Conservation (phyloP, 2,888 invertebrate species). For the Lordiphosa fenestrarum region DNA sequence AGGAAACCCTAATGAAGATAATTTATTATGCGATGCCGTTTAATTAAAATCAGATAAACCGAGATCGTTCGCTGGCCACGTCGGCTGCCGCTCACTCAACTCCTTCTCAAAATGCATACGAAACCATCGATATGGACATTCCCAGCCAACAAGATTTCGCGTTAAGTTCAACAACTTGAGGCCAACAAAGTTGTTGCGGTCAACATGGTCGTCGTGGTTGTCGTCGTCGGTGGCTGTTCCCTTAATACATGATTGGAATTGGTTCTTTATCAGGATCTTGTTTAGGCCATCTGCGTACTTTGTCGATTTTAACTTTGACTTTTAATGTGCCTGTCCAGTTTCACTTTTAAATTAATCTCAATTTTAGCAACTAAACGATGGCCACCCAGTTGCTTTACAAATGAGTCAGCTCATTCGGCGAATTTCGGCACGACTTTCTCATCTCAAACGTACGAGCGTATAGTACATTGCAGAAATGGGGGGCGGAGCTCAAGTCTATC, state of each 20-base stretch:
- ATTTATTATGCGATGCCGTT: conserved; percentile 81
- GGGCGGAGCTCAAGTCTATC: conserved; percentile 54
- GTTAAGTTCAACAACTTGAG: conserved; percentile 76
- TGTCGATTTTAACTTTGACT: conserved; percentile 52
- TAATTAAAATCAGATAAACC: conserved; percentile 80
- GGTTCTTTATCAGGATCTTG: conserved; percentile 72
- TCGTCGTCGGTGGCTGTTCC: conserved; percentile 63
- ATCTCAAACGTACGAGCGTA: conserved; percentile 18
- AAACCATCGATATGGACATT: conserved; percentile 19
- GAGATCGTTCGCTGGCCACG: conserved; percentile 47
- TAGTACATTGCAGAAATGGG: conserved; percentile 11
- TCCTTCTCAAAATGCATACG: conserved; percentile 39
- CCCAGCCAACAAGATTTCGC: conserved; percentile 68
- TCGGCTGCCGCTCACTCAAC: conserved; percentile 37
- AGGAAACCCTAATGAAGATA: conserved; percentile 79
- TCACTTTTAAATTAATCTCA: conserved; percentile 42
- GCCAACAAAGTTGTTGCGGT: conserved; percentile 69
- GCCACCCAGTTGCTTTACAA: conserved; percentile 33
- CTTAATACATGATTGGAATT: conserved; percentile 65
- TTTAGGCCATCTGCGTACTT: conserved; percentile 67
- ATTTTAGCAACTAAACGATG: conserved; percentile 43
- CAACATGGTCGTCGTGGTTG: conserved; percentile 38
- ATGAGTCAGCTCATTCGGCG: conserved; percentile 29
- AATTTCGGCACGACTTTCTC: conserved; percentile 55
- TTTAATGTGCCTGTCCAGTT: conserved; percentile 40